These are phyloP conservation scores for Gnatocerus cornutus DNA, from an alignment of 2,888 invertebrate species.

Conservation along the genomic window DNA sequence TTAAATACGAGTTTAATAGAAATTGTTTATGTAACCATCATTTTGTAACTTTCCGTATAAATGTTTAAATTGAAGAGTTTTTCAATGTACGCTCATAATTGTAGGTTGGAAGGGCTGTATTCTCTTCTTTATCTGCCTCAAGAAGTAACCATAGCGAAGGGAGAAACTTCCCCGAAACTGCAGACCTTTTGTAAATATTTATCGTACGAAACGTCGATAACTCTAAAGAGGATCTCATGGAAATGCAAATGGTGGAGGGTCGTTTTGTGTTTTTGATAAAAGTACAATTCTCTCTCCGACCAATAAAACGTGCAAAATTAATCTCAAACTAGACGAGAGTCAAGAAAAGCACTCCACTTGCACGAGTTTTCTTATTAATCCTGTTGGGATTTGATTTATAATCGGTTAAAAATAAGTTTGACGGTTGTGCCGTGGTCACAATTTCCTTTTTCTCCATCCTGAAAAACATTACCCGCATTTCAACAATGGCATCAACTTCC, in stretches of 20 bases:
- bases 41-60: constrained; percentile 25
- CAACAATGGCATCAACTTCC: constrained; percentile 44
- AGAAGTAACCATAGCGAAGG: constrained; percentile 22
- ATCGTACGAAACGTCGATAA: constrained; percentile 42
- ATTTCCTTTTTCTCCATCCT: constrained; percentile 34
- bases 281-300: not conserved
- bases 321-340: constrained; percentile 6
- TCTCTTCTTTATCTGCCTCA: constrained; percentile 9
- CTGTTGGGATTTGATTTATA: constrained; percentile 7
- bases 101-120: constrained; percentile 10
- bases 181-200: constrained; percentile 46
- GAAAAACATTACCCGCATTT: constrained; percentile 41
- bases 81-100: constrained; percentile 19
- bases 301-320: constrained; percentile 26
- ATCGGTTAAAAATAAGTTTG: constrained; percentile 42
- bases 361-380: not conserved
- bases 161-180: constrained; percentile 41
- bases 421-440: constrained; percentile 40
- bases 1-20: constrained; percentile 23
- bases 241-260: constrained; percentile 34
- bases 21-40: constrained; percentile 25
- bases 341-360: not conserved
- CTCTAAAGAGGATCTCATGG: constrained; percentile 33
- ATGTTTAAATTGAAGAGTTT: constrained; percentile 31
- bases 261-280: constrained; percentile 28